phyloP scores from a whole-genome alignment of 2,888 invertebrate species.

The Spisula subtruncata region DNA sequence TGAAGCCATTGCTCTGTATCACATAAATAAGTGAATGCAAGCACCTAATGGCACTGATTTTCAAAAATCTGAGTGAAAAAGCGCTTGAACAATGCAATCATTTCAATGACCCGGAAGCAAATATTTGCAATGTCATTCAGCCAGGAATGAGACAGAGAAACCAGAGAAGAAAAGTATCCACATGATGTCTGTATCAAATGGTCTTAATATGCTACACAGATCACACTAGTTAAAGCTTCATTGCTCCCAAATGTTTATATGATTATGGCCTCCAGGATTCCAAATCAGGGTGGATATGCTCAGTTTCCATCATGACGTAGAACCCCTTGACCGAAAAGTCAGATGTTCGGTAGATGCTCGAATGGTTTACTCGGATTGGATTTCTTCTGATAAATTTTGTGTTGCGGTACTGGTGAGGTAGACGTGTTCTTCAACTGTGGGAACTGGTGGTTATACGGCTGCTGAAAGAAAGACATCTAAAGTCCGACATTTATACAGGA shows the following conservation, averaged over 20 bases:
- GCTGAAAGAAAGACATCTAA: conserved; percentile 71
- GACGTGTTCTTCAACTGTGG: conserved; percentile 71
- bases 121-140: conserved; percentile 2
- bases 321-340: conserved; percentile 86
- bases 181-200: conserved; percentile 24
- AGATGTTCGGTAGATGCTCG: conserved; percentile 84
- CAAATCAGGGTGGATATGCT: conserved; percentile 64
- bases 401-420: conserved; percentile 80
- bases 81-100: conserved; percentile 28
- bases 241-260: conserved; percentile 75
- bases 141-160: not conserved
- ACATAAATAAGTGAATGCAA: not conserved
- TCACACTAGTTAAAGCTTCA: conserved; percentile 70
- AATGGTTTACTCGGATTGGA: conserved; percentile 58
- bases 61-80: conserved; percentile 5
- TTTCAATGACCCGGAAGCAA: conserved; percentile 8
- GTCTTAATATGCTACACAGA: conserved; percentile 47
- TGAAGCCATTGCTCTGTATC: conserved; percentile 24
- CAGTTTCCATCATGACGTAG: conserved; percentile 83
- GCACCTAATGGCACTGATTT: conserved; percentile 22
- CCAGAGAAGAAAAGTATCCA: conserved; percentile 26
- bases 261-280: conserved; percentile 82
- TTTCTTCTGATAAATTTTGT: conserved; percentile 71
- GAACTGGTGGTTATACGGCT: conserved; percentile 68
- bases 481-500: conserved; percentile 61